Evolutionary conservation across 2,888 invertebrate species (phyloP).

Genomic region (Agriotes lineatus): DNA sequence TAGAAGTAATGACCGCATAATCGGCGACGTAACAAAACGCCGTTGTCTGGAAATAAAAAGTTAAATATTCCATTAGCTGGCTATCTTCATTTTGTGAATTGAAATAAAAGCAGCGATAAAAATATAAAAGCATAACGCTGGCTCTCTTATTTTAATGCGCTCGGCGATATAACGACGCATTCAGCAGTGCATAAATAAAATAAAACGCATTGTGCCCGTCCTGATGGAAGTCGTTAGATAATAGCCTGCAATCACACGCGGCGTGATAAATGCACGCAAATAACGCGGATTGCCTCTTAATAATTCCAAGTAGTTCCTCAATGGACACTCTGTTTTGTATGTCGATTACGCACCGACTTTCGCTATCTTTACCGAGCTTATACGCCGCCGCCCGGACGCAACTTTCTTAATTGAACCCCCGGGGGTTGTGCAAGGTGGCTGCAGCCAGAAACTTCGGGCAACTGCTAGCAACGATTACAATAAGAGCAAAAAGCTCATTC

Average conservation of each 20-base stretch:
- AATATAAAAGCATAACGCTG: neutral
- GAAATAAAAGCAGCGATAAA: conserved; percentile 9
- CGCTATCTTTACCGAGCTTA: no score
- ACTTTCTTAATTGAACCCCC: no score
- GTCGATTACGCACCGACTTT: no score
- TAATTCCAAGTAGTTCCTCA: no score
- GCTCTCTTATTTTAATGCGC: conserved; percentile 5
- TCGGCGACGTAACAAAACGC: neutral
- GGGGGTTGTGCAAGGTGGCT: no score
- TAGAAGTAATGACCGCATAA: neutral
- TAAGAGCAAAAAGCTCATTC: no score
- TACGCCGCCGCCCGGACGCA: no score
- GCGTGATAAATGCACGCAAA: conserved; percentile 42
- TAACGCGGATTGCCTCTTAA: conserved; percentile 4
- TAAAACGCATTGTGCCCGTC: conserved; percentile 18
- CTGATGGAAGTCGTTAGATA: conserved; percentile 28
- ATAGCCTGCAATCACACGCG: conserved; percentile 42
- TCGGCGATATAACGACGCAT: conserved; percentile 44
- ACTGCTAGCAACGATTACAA: no score
- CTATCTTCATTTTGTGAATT: neutral
- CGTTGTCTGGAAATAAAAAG: neutral
- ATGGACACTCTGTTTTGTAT: no score
- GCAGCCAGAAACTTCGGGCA: no score
- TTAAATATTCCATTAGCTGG: conserved; percentile 1
- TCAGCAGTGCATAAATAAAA: conserved; percentile 31